Percentiles rank a stretch among this genome's conserved stretches.
Conservation (phyloP, 2,113 vertebrate genomes). For the Vombatus ursinus region DNA sequence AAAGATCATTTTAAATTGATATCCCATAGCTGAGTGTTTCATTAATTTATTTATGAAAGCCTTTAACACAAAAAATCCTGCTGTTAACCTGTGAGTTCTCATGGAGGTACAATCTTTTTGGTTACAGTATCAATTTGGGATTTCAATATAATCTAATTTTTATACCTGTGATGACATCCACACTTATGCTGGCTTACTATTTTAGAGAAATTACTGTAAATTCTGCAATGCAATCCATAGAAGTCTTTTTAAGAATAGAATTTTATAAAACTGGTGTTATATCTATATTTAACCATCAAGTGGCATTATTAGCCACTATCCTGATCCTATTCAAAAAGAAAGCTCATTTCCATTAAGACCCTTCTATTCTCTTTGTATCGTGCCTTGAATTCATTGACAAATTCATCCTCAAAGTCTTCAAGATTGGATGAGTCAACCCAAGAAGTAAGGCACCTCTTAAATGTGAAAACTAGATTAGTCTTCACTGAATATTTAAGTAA, state of each 20-base stretch:
- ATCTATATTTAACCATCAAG: neutral
- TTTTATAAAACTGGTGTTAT: neutral
- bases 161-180: neutral
- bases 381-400: neutral
- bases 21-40: neutral
- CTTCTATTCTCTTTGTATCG: neutral
- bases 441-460: neutral
- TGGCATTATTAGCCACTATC: neutral
- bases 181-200: neutral
- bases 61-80: neutral
- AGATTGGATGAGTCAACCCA: neutral
- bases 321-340: neutral
- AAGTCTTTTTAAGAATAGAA: slow-evolving; percentile 29
- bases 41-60: slow-evolving; percentile 4
- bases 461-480: neutral
- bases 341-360: neutral
- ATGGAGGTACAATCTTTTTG: neutral
- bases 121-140: slow-evolving; percentile 5
- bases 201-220: slow-evolving; percentile 2
- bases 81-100: neutral
- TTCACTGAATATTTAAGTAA: neutral
- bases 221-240: slow-evolving; percentile 14
- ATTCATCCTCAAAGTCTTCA: neutral
- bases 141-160: neutral
- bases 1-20: neutral